These are phyloP conservation scores for Trididemnum miniatum DNA, from an alignment of 23 tunicate species.

Conservation along the genomic window DNA sequence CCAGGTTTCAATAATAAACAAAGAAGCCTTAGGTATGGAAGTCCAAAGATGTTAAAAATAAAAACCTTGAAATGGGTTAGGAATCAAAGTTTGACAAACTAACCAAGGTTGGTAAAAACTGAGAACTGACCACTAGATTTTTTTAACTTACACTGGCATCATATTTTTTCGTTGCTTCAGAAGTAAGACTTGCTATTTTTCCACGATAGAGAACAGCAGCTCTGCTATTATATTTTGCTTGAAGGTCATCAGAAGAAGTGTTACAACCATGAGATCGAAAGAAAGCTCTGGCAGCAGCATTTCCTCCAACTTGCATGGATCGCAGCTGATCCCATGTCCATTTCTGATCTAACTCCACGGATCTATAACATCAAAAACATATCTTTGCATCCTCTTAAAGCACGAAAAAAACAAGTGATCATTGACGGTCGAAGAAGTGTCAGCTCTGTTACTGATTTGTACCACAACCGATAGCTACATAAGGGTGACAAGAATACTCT, in stretches of 20 bases:
- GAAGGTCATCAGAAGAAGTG: slow-evolving; percentile 58
- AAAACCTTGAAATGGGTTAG: too few relatives aligned
- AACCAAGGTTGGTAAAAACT: too few relatives aligned
- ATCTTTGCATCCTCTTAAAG: neutral
- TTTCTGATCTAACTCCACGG: slow-evolving; percentile 84
- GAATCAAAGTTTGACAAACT: too few relatives aligned
- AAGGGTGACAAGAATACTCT: too few relatives aligned
- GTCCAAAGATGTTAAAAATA: too few relatives aligned
- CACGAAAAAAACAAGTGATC: neutral
- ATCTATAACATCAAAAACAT: slow-evolving; percentile 29
- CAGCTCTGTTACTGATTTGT: too few relatives aligned
- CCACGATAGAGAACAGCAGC: slow-evolving; percentile 86
- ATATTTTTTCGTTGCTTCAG: slow-evolving; percentile 87
- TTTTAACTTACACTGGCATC: slow-evolving; percentile 55
- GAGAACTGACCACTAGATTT: too few relatives aligned
- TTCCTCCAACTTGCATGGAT: slow-evolving; percentile 98
- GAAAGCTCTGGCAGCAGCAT: slow-evolving; percentile 89
- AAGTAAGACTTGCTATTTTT: slow-evolving; percentile 58
- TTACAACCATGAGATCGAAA: slow-evolving; percentile 90
- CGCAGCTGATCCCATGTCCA: slow-evolving; percentile 99
- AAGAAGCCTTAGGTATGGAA: too few relatives aligned
- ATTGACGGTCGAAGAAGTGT: neutral
- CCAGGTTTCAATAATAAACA: too few relatives aligned
- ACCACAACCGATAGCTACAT: too few relatives aligned
- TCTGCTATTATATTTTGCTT: slow-evolving; percentile 81